Percentiles rank a stretch among this genome's conserved stretches.
phyloP scores from a whole-genome alignment of 2,113 vertebrate species.

The Hassar affinis region DNA sequence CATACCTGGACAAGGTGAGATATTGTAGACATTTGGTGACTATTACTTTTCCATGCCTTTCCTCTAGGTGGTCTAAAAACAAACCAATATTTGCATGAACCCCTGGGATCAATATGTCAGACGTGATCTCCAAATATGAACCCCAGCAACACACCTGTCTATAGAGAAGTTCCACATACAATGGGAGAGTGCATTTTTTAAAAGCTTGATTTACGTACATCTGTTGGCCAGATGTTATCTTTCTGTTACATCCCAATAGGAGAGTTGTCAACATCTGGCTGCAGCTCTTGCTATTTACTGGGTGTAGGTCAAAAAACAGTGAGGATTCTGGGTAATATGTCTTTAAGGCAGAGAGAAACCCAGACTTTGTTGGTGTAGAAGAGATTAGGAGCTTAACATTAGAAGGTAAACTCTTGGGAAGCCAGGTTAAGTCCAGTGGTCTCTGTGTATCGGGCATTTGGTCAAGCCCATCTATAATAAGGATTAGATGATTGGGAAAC shows the following conservation, averaged over 20 bases:
- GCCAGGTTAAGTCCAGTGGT: conserved; percentile 56
- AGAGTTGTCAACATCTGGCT: conserved; percentile 63
- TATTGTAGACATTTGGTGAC: conserved; percentile 65
- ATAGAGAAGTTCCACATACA: conserved; percentile 73
- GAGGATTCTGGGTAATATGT: conserved; percentile 51
- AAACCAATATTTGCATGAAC: conserved; percentile 66
- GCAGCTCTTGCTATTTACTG: conserved; percentile 63
- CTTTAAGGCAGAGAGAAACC: conserved; percentile 54
- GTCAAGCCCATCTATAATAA: conserved; percentile 73
- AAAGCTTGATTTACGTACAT: conserved; percentile 72
- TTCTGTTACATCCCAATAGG: conserved; percentile 66
- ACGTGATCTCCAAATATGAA: conserved; percentile 69
- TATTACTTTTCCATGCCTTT: conserved; percentile 63
- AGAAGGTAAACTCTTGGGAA: conserved; percentile 67
- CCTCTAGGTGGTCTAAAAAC: conserved; percentile 69
- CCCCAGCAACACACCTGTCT: conserved; percentile 54
- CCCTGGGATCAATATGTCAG: conserved; percentile 60
- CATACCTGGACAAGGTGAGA: conserved; percentile 69
- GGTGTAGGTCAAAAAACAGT: conserved; percentile 57
- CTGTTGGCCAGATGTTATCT: conserved; percentile 79
- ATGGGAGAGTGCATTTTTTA: conserved; percentile 62
- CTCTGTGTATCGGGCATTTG: conserved; percentile 53
- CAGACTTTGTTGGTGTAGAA: conserved; percentile 53
- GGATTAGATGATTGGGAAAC: conserved; percentile 59
- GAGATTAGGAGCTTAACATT: conserved; percentile 70